phyloP scores from a whole-genome alignment of 2,797 vertebrate species.

The Ciconia nigra region DNA sequence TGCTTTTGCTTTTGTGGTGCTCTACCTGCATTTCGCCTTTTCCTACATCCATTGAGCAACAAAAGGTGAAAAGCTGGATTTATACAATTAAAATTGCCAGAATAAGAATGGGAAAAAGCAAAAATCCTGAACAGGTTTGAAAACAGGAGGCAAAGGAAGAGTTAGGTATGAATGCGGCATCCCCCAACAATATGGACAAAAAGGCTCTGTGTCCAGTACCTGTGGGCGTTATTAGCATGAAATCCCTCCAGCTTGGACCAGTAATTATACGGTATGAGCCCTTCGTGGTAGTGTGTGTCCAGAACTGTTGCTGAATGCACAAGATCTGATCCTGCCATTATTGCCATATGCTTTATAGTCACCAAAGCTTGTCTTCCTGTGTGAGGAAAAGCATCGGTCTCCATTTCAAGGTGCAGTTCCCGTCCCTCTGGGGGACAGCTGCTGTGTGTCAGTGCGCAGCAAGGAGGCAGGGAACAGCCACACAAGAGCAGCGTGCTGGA shows the following conservation, averaged over 20 bases:
- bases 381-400: background rate
- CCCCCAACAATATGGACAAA: background rate
- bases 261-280: background rate
- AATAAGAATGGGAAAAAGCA: background rate
- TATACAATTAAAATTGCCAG: constrained; percentile 48
- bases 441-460: background rate
- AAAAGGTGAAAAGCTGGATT: constrained; percentile 62
- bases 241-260: background rate
- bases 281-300: background rate
- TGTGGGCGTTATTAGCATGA: background rate
- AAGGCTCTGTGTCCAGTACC: background rate
- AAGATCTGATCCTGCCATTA: background rate
- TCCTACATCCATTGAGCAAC: constrained; percentile 29
- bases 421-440: background rate
- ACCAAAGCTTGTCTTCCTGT: background rate
- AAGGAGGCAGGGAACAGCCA: background rate
- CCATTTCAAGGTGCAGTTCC: background rate
- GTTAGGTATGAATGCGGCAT: background rate
- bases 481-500: background rate
- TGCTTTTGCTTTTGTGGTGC: constrained; percentile 56
- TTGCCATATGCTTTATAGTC: background rate
- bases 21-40: constrained; percentile 54
- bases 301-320: accelerated
- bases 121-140: background rate
- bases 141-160: constrained; percentile 28